These are phyloP conservation scores for Girardinichthys multiradiatus DNA, from an alignment of 2,113 vertebrate species.

Conservation along the genomic window DNA sequence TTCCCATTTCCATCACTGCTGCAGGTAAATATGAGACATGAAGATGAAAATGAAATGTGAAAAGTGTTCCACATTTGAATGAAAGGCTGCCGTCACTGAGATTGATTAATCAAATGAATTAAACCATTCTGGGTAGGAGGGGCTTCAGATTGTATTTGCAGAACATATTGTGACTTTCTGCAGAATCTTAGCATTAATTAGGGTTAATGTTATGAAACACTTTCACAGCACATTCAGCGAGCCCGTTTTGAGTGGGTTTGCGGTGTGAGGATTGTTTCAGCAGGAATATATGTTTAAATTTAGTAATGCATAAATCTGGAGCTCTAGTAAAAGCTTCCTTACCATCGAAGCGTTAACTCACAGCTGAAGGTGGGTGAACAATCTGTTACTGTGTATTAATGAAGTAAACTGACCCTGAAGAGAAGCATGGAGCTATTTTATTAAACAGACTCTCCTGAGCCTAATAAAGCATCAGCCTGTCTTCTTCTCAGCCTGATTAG, in stretches of 20 bases:
- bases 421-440: slow-evolving; percentile 30
- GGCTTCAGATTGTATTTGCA: not conserved
- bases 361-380: slow-evolving; percentile 25
- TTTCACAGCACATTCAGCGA: not conserved
- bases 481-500: slow-evolving; percentile 56
- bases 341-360: not conserved
- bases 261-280: not conserved
- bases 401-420: slow-evolving; percentile 30
- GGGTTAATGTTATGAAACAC: not conserved
- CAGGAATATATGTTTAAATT: slow-evolving; percentile 11
- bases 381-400: slow-evolving; percentile 43
- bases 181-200: not conserved
- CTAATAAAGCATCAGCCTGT: slow-evolving; percentile 49
- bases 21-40: not conserved
- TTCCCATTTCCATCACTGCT: not conserved
- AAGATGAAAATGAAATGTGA: not conserved
- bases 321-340: slow-evolving; percentile 3
- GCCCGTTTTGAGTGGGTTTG: not conserved
- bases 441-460: slow-evolving; percentile 38
- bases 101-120: not conserved
- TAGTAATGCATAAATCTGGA: slow-evolving; percentile 14
- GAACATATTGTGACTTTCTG: not conserved
- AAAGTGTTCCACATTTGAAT: not conserved
- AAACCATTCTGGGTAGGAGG: not conserved
- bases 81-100: not conserved